Conservation (phyloP, 1,140 invertebrate genomes). For the Ptiloglossa arizonensis region DNA sequence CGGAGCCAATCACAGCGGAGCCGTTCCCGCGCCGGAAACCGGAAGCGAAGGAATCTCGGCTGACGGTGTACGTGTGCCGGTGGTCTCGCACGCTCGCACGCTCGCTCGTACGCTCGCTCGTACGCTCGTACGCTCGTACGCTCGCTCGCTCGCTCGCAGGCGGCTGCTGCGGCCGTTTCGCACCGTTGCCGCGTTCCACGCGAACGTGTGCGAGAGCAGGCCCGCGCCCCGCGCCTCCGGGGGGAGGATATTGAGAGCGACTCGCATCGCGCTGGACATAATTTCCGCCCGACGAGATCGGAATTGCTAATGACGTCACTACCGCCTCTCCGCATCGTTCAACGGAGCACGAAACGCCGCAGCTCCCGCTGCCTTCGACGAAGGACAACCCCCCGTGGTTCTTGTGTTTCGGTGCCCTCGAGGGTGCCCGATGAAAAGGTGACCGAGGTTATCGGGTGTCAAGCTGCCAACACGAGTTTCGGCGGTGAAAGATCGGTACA, state of each 20-base stretch:
- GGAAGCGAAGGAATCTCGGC: slow-evolving; percentile 80
- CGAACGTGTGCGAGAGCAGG: slow-evolving; percentile 41
- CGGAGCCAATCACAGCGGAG: slow-evolving; percentile 75
- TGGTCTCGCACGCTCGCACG: no score
- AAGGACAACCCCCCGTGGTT: not conserved
- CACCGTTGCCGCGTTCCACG: slow-evolving; percentile 20
- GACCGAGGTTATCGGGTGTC: no score
- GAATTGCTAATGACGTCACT: slow-evolving; percentile 83
- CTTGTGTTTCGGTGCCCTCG: slow-evolving; percentile 6
- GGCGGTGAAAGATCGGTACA: no score
- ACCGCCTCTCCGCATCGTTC: slow-evolving; percentile 80
- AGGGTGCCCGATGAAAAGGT: not conserved
- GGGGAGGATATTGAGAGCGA: slow-evolving; percentile 82
- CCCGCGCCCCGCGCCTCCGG: not conserved
- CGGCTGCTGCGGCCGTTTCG: slow-evolving; percentile 32
- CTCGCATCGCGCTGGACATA: slow-evolving; percentile 81
- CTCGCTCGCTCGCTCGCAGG: slow-evolving; percentile 20
- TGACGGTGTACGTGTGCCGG: slow-evolving; percentile 61
- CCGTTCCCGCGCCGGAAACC: slow-evolving; percentile 77
- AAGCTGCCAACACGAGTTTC: no score
- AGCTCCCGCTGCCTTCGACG: slow-evolving; percentile 2
- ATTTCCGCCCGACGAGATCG: slow-evolving; percentile 83
- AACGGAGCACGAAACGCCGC: slow-evolving; percentile 46
- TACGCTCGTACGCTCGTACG: no score
- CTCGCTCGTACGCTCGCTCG: no score